These are phyloP conservation scores for Drosophila meridionalis DNA, from an alignment of 2,888 invertebrate genomes.

Conservation along the genomic window DNA sequence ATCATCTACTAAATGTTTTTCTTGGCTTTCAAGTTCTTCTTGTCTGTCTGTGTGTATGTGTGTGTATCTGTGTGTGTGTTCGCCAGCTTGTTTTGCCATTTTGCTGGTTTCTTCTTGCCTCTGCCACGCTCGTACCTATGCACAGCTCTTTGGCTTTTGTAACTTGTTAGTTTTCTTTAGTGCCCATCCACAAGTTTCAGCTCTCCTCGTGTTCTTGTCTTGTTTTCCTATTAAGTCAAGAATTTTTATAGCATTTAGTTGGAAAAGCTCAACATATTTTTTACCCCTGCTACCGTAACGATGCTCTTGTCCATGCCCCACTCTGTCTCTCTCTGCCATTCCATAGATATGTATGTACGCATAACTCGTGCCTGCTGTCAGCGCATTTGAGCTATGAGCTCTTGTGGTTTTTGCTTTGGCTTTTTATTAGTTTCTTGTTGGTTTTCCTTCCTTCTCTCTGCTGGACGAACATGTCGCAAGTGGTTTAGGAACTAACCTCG, in stretches of 20 bases:
- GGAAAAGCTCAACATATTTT: constrained; percentile 78
- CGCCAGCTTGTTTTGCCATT: constrained; percentile 49
- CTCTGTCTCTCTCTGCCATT: constrained; percentile 1
- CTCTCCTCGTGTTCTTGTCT: constrained; percentile 67
- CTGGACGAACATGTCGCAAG: constrained; percentile 51
- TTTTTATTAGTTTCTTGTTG: constrained; percentile 77
- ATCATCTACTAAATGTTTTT: constrained; percentile 78
- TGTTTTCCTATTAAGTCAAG: constrained; percentile 80
- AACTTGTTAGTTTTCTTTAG: constrained; percentile 79
- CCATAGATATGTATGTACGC: constrained; percentile 60
- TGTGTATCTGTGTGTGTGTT: constrained; percentile 26
- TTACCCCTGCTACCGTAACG: constrained; percentile 19
- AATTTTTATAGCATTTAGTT: constrained; percentile 81
- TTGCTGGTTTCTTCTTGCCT: constrained; percentile 28
- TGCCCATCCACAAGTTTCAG: constrained; percentile 58
- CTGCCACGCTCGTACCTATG: neutral
- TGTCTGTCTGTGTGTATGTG: constrained; percentile 26
- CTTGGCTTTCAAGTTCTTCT: constrained; percentile 73
- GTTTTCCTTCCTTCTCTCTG: constrained; percentile 22
- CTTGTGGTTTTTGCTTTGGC: constrained; percentile 72
- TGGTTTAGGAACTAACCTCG: constrained; percentile 47
- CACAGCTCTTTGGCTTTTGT: constrained; percentile 64
- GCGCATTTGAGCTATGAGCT: constrained; percentile 78
- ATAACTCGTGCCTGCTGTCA: constrained; percentile 80
- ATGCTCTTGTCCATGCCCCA: neutral